These are phyloP conservation scores for Andrena bucephala DNA, from an alignment of 2,888 invertebrate species.

Conservation along the genomic window DNA sequence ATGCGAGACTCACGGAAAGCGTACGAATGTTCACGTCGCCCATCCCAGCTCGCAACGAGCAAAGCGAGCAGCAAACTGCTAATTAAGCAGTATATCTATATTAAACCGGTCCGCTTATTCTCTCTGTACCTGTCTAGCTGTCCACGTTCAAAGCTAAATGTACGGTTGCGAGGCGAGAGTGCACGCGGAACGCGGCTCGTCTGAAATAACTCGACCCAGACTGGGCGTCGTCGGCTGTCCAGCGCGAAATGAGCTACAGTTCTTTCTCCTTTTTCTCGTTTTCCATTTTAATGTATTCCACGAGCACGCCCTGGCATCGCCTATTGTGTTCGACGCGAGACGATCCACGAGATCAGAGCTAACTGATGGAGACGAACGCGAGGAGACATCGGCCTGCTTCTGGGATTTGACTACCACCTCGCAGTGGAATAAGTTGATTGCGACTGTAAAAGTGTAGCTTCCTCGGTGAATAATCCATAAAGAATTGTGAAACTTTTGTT, in stretches of 20 bases:
- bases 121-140: constrained; percentile 66
- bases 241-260: constrained; percentile 72
- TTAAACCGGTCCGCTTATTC: constrained; percentile 65
- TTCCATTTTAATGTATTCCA: constrained; percentile 29
- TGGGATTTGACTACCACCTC: neutral
- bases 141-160: constrained; percentile 62
- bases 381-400: neutral
- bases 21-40: constrained; percentile 28
- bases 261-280: constrained; percentile 31
- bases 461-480: no score
- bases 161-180: constrained; percentile 54
- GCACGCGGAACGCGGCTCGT: constrained; percentile 62
- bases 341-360: constrained; percentile 28
- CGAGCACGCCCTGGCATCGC: constrained; percentile 18
- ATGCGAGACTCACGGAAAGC: constrained; percentile 15
- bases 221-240: constrained; percentile 74
- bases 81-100: constrained; percentile 66
- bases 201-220: constrained; percentile 75
- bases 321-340: constrained; percentile 52
- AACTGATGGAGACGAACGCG: no score
- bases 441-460: no score
- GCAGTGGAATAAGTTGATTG: no score
- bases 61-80: constrained; percentile 43
- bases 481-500: no score
- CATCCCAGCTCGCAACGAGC: constrained; percentile 37